Conservation (phyloP, 2,113 vertebrate species). For the Myxocyprinus asiaticus region DNA sequence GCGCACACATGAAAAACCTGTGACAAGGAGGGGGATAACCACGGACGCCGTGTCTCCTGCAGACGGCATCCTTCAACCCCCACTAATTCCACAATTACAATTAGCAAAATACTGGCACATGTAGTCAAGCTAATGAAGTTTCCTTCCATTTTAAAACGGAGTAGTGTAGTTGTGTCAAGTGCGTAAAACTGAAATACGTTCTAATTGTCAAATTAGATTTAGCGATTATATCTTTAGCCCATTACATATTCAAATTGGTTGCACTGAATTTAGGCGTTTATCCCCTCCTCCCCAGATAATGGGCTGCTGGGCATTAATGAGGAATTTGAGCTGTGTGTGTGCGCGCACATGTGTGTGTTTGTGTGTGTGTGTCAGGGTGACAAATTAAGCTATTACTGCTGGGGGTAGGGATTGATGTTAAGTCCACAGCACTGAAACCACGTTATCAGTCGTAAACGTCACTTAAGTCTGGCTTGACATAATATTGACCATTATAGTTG, state of each 20-base stretch:
- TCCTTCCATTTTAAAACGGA: constrained; percentile 18
- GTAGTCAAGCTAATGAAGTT: constrained; percentile 6
- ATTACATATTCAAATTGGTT: constrained; percentile 79
- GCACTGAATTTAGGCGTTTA: constrained; percentile 60
- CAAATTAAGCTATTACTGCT: constrained; percentile 72
- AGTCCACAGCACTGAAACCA: constrained; percentile 7
- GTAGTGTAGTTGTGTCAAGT: constrained; percentile 60
- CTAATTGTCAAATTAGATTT: constrained; percentile 70
- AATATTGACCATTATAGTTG: neutral
- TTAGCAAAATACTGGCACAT: constrained; percentile 18
- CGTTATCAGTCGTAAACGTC: constrained; percentile 33
- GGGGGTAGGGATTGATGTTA: constrained; percentile 61
- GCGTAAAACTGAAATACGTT: constrained; percentile 65
- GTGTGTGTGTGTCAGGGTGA: constrained; percentile 60
- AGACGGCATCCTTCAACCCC: constrained; percentile 10
- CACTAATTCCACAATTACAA: constrained; percentile 22
- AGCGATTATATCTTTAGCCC: constrained; percentile 71
- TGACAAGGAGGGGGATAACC: constrained; percentile 51
- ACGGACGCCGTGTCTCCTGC: constrained; percentile 38
- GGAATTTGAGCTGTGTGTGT: constrained; percentile 64
- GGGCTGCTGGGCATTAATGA: constrained; percentile 75
- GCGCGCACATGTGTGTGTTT: neutral
- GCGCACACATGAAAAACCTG: constrained; percentile 67
- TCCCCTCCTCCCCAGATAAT: constrained; percentile 65
- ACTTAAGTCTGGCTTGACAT: constrained; percentile 8